Evolutionary conservation across 2,888 invertebrate genomes (phyloP), one percentile per base, ranked within the genome.

Genomic region (Lepidocyrtoides sp.): DNA sequence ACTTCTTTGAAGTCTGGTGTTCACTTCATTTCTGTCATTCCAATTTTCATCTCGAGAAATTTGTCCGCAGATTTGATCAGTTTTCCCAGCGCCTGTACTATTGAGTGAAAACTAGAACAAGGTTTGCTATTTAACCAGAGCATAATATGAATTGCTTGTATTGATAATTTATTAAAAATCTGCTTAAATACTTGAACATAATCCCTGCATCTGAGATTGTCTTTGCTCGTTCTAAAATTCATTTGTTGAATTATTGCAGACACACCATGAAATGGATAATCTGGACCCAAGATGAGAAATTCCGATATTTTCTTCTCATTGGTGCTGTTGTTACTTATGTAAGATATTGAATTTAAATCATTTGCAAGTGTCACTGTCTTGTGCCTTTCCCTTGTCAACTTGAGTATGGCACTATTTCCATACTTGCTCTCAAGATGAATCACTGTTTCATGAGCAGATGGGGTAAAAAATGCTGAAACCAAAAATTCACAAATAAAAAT

Each of bases 351-450:
- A 51, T n/a, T 44, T 10, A 20, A 1, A 44, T 48, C 17, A 26
- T 8, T 66, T 32, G 66, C 23, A n/a, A 36, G n/a, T 3, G 32
- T 14, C 69, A 5, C 5, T 2, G 36, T 32, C n/a, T 36, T 36
- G 3, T 66, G 36, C 7, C 2, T 69, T 69, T 69, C 23, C 20
- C 77, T 75, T 14, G 51, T 36, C n/a, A 91, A 57, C 2, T 72
- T 60, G 3, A 91, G 48, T 29, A 51, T 79, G 0, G 81, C 91
- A 77, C 86, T 86, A 57, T 91, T 51, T 1, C 91, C 82, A 32
- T 81, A 91, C 36, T 91, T 91, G 36, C 91, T 87, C 17, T 91
- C 91, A 0, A 91, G 63, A 41, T 91, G 72, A 17, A 91, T 82
- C 23, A 63, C 23, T 12, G 57, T 10, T 29, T 82, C 79, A 10